phyloP scores from a whole-genome alignment of 2,888 invertebrate species.

The Campaea margaritaria region DNA sequence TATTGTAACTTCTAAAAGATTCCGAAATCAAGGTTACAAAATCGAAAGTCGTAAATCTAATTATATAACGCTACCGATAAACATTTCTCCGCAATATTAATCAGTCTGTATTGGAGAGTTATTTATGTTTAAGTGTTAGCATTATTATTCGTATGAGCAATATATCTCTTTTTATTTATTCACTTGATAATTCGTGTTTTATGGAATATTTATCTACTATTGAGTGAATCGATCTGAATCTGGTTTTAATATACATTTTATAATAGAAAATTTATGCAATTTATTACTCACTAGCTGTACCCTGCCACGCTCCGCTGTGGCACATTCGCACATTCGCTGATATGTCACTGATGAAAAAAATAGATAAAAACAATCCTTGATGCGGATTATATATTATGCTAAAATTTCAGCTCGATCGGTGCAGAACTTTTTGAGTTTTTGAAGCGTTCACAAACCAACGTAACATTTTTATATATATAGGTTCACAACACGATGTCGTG shows the following conservation, averaged over 20 bases:
- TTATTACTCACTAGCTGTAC: no score
- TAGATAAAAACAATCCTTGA: no score
- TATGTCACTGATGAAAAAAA: no score
- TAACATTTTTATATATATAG: constrained; percentile 1
- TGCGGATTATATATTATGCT: no score
- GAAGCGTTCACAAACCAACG: no score
- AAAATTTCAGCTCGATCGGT: no score
- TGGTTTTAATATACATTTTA: background rate
- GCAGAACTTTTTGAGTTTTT: no score
- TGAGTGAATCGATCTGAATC: constrained; percentile 6
- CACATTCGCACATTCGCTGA: no score
- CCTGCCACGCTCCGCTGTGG: no score
- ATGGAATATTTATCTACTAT: constrained; percentile 5
- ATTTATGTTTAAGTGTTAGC: constrained; percentile 52
- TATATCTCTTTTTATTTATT: constrained; percentile 34
- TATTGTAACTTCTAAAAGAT: constrained; percentile 14
- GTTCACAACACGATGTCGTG: constrained; percentile 1
- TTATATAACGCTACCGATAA: constrained; percentile 46
- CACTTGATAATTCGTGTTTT: constrained; percentile 10
- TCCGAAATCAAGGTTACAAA: constrained; percentile 34
- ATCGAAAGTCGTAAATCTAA: constrained; percentile 43
- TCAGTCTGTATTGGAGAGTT: constrained; percentile 46
- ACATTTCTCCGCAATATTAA: constrained; percentile 50
- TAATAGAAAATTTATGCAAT: background rate
- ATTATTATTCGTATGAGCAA: constrained; percentile 36